Evolutionary conservation across 2,113 vertebrate genomes (phyloP).

Genomic region (Verasper variegatus): DNA sequence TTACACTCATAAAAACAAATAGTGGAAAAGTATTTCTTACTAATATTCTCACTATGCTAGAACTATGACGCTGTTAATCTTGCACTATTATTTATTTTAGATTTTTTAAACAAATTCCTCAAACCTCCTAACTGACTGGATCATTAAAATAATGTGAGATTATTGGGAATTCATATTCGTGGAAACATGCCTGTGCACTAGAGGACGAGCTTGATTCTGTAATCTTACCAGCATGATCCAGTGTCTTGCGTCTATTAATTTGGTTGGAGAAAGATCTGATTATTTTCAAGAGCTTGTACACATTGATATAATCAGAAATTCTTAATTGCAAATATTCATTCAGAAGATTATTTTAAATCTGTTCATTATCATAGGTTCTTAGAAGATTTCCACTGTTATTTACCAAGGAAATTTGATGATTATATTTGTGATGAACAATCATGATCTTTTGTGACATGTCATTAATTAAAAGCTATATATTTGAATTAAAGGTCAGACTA

Average conservation of each 20-base stretch:
- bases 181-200: conserved; percentile 9
- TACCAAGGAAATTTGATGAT: conserved; percentile 27
- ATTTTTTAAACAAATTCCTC: too few species aligned
- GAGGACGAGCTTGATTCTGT: conserved; percentile 16
- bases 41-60: too few species aligned
- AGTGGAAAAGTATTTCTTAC: too few species aligned
- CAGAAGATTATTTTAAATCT: conserved; percentile 37
- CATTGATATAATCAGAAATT: conserved; percentile 57
- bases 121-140: not conserved
- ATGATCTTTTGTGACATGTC: conserved; percentile 26
- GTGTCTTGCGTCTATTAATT: conserved; percentile 20
- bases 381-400: conserved; percentile 21
- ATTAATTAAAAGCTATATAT: conserved; percentile 18
- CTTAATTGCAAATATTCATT: conserved; percentile 62
- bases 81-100: too few species aligned
- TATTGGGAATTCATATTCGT: not conserved
- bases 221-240: conserved; percentile 10
- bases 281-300: conserved; percentile 59
- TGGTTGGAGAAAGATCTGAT: conserved; percentile 42
- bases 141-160: not conserved
- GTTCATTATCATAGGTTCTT: conserved; percentile 44
- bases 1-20: too few species aligned
- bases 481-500: conserved; percentile 43
- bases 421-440: conserved; percentile 10
- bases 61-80: too few species aligned